A percentile compares a stretch with the other conserved stretches of the same genome.
Evolutionary conservation across 1,140 invertebrate species (phyloP).

Genomic region (Triops longicaudatus): DNA sequence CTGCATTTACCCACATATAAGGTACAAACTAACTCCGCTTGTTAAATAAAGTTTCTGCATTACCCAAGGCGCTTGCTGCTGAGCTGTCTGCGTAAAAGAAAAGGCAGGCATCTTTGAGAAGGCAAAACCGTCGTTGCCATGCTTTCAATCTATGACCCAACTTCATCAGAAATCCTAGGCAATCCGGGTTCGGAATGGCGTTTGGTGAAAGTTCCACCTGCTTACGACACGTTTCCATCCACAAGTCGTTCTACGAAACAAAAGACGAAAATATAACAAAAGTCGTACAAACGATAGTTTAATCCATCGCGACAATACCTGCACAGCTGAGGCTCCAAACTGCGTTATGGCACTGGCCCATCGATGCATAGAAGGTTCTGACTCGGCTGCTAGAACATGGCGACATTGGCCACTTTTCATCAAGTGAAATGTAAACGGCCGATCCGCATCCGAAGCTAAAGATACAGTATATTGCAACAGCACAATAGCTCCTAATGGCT

Average conservation of each 20-base stretch:
- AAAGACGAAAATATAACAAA: too few relatives aligned
- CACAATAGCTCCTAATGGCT: slow-evolving; percentile 81
- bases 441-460: slow-evolving; percentile 49
- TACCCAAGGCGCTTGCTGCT: slow-evolving; percentile 77
- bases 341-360: slow-evolving; percentile 62
- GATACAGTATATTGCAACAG: slow-evolving; percentile 70
- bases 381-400: slow-evolving; percentile 27
- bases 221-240: slow-evolving; percentile 56
- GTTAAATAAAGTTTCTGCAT: slow-evolving; percentile 32
- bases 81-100: slow-evolving; percentile 87
- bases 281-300: too few relatives aligned
- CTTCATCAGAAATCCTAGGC: slow-evolving; percentile 81
- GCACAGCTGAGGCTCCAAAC: slow-evolving; percentile 38
- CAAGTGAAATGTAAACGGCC: slow-evolving; percentile 53
- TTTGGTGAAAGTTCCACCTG: slow-evolving; percentile 40
- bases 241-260: slow-evolving; percentile 56
- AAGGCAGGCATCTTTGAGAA: slow-evolving; percentile 87
- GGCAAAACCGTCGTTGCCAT: slow-evolving; percentile 86
- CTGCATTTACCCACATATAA: slow-evolving; percentile 39
- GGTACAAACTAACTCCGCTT: slow-evolving; percentile 16
- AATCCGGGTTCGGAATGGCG: slow-evolving; percentile 71
- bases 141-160: slow-evolving; percentile 56
- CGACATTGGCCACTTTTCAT: slow-evolving; percentile 61
- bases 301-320: slow-evolving; percentile 44
- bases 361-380: slow-evolving; percentile 41